Conservation (phyloP, 2,797 vertebrate species). For the Siniperca obscura region DNA sequence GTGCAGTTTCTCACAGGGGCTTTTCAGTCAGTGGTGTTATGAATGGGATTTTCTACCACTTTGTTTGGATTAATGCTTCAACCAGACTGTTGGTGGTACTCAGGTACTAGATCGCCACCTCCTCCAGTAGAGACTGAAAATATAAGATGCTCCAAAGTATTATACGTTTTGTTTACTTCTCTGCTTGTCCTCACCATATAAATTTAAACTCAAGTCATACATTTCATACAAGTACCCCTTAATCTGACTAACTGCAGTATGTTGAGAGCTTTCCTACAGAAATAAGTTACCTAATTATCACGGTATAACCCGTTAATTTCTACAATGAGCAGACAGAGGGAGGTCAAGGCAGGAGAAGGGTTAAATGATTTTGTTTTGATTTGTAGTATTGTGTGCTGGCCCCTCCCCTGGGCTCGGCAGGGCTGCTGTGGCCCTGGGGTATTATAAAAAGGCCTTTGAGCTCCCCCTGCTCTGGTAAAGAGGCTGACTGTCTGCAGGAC, state of each 20-base stretch:
- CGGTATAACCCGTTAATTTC: not conserved
- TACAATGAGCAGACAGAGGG: constrained; percentile 17
- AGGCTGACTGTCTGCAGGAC: constrained; percentile 86
- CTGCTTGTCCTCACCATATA: not conserved
- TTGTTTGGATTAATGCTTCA: constrained; percentile 52
- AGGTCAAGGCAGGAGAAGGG: constrained; percentile 72
- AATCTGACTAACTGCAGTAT: not conserved
- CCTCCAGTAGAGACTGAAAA: constrained; percentile 9
- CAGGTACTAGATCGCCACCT: constrained; percentile 22
- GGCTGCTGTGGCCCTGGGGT: constrained; percentile 65
- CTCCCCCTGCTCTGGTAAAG: constrained; percentile 83
- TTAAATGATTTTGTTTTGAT: constrained; percentile 83
- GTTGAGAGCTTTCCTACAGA: not conserved
- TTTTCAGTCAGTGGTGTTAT: constrained; percentile 32
- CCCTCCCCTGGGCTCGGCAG: constrained; percentile 79
- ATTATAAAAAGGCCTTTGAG: constrained; percentile 86
- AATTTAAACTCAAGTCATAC: not conserved
- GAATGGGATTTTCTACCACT: constrained; percentile 29
- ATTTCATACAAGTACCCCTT: not conserved
- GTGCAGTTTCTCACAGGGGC: constrained; percentile 24
- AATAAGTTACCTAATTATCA: not conserved
- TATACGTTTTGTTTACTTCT: not conserved
- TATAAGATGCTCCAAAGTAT: constrained; percentile 4
- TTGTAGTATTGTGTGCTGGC: constrained; percentile 78
- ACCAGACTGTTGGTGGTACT: constrained; percentile 25